These are phyloP conservation scores for Pammene aurita DNA, from an alignment of 2,888 invertebrate species.

Conservation along the genomic window DNA sequence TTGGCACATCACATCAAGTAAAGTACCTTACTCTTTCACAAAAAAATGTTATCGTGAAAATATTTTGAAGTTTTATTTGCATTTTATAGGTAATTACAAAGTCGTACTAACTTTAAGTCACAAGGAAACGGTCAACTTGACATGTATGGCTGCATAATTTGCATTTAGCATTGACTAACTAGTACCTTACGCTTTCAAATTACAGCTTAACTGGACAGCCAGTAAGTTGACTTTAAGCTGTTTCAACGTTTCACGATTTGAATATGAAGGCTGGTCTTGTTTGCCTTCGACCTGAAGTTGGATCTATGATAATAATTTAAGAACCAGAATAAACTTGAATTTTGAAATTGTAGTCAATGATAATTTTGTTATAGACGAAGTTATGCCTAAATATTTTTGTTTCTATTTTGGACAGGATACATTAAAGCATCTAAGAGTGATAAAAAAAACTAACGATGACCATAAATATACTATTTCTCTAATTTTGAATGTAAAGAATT, in stretches of 20 bases:
- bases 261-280: constrained; percentile 31
- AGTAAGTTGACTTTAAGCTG: constrained; percentile 30
- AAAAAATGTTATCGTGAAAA: no score
- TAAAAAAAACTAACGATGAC: no score
- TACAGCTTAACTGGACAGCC: not conserved
- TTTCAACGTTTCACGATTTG: constrained; percentile 16
- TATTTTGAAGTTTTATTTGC: no score
- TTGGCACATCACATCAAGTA: no score
- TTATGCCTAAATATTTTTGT: not conserved
- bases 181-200: not conserved
- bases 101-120: not conserved
- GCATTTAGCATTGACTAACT: not conserved
- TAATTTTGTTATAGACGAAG: not conserved
- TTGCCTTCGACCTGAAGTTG: constrained; percentile 28
- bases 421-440: no score
- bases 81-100: no score
- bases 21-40: no score
- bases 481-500: no score
- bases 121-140: constrained; percentile 18
- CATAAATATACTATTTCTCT: no score
- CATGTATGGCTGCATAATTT: constrained; percentile 9
- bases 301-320: constrained; percentile 26
- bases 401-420: no score
- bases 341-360: not conserved
- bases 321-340: constrained; percentile 3